Percentiles rank a stretch among this genome's conserved stretches.
Evolutionary conservation across 1,140 invertebrate species (phyloP).

Genomic region (Panagrolaimus sp.): DNA sequence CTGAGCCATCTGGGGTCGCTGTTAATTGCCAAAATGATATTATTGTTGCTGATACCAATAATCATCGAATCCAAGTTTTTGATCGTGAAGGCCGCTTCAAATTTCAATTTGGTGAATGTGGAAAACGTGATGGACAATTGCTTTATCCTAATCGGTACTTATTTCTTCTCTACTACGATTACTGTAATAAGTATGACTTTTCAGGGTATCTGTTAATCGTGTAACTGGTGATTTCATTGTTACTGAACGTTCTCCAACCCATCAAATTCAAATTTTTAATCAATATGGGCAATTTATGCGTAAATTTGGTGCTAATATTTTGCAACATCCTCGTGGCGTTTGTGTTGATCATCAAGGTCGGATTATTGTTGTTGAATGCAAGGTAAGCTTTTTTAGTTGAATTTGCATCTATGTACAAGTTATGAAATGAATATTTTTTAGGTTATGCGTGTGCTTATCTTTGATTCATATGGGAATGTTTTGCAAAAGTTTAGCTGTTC

Average conservation of each 20-base stretch:
- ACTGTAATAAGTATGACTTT: slow-evolving; percentile 20
- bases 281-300: slow-evolving; percentile 97
- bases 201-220: slow-evolving; percentile 86
- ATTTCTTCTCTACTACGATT: not conserved
- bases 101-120: slow-evolving; percentile 98
- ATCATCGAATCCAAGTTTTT: slow-evolving; percentile 85
- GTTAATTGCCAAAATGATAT: slow-evolving; percentile 99
- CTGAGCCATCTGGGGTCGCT: slow-evolving; percentile 94
- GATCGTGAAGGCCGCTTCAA: slow-evolving; percentile 98
- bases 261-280: slow-evolving; percentile 97
- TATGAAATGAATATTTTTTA: no score
- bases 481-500: slow-evolving; percentile 96
- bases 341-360: slow-evolving; percentile 94
- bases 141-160: slow-evolving; percentile 78
- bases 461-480: slow-evolving; percentile 91
- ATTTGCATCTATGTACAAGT: no score
- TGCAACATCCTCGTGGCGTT: slow-evolving; percentile 93
- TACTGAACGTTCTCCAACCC: slow-evolving; percentile 90
- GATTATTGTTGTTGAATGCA: slow-evolving; percentile 98
- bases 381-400: slow-evolving; percentile 64
- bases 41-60: slow-evolving; percentile 98
- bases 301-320: slow-evolving; percentile 95
- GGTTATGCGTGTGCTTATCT: slow-evolving; percentile 96
- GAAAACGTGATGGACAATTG: slow-evolving; percentile 83
- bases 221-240: slow-evolving; percentile 97